Base-by-base conservation (phyloP, 2,113 vertebrate genomes). In the Dryoscopus gambensis region DNA sequence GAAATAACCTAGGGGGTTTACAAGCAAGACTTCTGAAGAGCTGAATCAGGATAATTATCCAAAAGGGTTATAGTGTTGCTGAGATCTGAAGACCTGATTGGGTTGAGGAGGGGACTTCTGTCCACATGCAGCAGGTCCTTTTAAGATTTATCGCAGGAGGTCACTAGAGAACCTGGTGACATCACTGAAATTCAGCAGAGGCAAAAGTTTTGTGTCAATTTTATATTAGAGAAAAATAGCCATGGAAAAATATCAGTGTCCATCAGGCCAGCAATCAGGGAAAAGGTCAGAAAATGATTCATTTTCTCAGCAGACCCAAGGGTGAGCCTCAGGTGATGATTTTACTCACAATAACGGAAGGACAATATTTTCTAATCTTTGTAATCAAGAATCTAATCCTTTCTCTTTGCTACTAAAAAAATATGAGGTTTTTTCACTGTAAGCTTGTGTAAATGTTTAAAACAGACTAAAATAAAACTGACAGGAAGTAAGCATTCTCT, bases 211-310 rank as follows among this genome's bases (percentile, higher is more conserved):
- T 78, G 47, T 44, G 33, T 52, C 37, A 68, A 81, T 89, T 84
- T 87, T 84, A 28, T 55, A 52, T 13, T 71, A 31, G 47, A 67
- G 76, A 63, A 90, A 95, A 88, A 67, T 3, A 86, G 3, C 18
- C 33, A 17, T 44, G 33, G 30, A 70, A 92, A 93, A 92, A 74
- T 17, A 77, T 21, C 39, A 20, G 25, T 23, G 47, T 50, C 73
- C 39, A 47, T 80, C 64, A 74, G 76, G 47, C 30, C 74, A 71
- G 52, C 7, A 40, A 53, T 57, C 35, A 68, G 28, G 24, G 33
- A 81, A 90, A 92, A 96, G 60, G 89, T 94, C 91, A 95, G 86
- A 74, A 92, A 95, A 93, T 68, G 0, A 93, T 78, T 93, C 55
- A 95, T 93, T 92, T 84, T 7, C 76, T 90, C 52, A 28, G 31